Base-by-base conservation (phyloP, 2,888 invertebrate genomes). In the Cataglyphis livida region DNA sequence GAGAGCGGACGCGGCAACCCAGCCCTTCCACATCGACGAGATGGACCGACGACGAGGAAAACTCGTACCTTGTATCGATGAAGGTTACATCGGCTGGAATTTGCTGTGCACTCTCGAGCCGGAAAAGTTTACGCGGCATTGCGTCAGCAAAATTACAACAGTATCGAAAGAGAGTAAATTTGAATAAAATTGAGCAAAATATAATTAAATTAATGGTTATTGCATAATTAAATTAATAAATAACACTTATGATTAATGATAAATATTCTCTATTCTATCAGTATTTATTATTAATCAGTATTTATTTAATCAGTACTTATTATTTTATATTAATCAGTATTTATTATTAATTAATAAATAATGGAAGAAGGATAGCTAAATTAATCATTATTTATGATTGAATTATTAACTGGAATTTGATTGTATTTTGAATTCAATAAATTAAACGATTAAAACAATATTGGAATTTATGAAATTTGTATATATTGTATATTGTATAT, bases 21-120 rank as follows among this genome's bases (percentile, higher is more conserved):
- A 70, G 21, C 32, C 21, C n/a, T n/a, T 70, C 25, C 59, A 21
- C 21, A 32, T 21, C 35, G 28, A 68, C 44, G 59, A 28, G 28
- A 41, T 68, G 68, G 35, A 48, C 71, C 70, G 35, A 70, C 74
- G 73, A 81, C 68, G 32, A 68, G 65, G 64, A 74, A 85, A 82
- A 86, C 88, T 88, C 81, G 86, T 85, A 75, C 85, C 88, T 84
- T 88, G 90, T 89, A 88, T 85, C 87, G 87, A 88, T 89, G 87
- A 88, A 89, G 88, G 90, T 90, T 90, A 89, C 89, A 89, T 84
- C 85, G 76, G 54, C 82, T 9, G 64, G 68, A 48, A 84, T 83
- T 88, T 75, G 59, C 78, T 83, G 79, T 85, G 85, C 81, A 89
- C 85, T 85, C 78, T 82, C 83, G 81, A 75, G 44, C 18, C 18